Percentiles rank a stretch among this genome's conserved stretches.
Evolutionary conservation across 2,888 invertebrate genomes (phyloP).

Genomic region (Seladonia tumulorum): DNA sequence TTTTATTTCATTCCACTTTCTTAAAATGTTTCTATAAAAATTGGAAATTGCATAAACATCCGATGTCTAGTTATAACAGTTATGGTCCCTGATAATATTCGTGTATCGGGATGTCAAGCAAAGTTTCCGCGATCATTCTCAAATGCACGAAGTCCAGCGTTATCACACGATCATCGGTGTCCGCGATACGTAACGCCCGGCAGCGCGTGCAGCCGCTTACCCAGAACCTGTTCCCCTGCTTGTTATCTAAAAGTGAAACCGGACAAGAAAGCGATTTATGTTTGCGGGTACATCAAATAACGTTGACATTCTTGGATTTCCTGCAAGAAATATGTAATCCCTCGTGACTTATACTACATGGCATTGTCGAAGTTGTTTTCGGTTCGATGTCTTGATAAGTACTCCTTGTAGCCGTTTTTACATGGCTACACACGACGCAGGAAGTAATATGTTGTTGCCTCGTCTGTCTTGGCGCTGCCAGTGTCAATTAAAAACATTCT

Average conservation of each 20-base stretch:
- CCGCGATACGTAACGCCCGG: constrained; percentile 52
- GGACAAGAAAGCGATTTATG: constrained; percentile 50
- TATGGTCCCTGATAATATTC: no score
- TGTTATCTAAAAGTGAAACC: constrained; percentile 51
- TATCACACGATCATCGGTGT: constrained; percentile 58
- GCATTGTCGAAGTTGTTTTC: constrained; percentile 5
- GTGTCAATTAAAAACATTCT: neutral
- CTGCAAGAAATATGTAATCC: constrained; percentile 17
- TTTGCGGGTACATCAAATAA: constrained; percentile 39
- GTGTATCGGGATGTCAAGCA: neutral
- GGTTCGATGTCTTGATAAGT: constrained; percentile 20
- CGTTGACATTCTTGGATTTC: constrained; percentile 40
- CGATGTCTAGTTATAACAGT: no score
- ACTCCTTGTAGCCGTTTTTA: neutral
- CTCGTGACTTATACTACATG: neutral
- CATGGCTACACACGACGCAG: neutral
- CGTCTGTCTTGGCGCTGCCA: neutral
- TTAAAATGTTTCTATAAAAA: no score
- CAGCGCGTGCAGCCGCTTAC: constrained; percentile 43
- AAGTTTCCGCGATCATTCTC: constrained; percentile 31
- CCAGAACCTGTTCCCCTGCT: constrained; percentile 57
- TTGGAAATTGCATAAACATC: no score
- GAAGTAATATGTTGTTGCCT: neutral
- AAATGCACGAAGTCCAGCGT: constrained; percentile 28
- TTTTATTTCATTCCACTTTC: no score